Percentiles rank a stretch among this genome's conserved stretches.
Evolutionary conservation across 2,797 vertebrate genomes (phyloP).

Genomic region (Pygocentrus nattereri): DNA sequence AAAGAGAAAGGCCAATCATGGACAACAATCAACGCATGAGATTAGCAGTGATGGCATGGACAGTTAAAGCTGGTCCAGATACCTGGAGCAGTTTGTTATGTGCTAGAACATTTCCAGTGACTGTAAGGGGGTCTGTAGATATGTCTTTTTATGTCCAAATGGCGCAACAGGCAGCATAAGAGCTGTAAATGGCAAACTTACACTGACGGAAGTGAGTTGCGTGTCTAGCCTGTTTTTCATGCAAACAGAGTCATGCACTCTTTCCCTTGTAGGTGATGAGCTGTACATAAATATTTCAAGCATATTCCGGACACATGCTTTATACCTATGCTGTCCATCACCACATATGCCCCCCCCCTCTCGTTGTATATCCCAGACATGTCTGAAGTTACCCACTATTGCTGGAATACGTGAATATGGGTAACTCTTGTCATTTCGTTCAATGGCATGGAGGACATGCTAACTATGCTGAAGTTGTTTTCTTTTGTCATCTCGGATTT

Average conservation of each 20-base stretch:
- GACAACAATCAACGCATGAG: slow-evolving; percentile 27
- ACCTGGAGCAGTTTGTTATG: slow-evolving; percentile 25
- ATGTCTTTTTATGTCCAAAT: slow-evolving; percentile 36
- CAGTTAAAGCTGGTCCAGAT: slow-evolving; percentile 14
- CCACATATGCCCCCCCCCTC: slow-evolving; percentile 29
- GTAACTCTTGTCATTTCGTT: slow-evolving; percentile 60
- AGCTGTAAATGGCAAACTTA: slow-evolving; percentile 56
- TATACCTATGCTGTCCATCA: slow-evolving; percentile 40
- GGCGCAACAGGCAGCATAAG: slow-evolving; percentile 46
- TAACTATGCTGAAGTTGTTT: slow-evolving; percentile 50
- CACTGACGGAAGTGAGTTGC: slow-evolving; percentile 62
- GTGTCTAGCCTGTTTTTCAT: slow-evolving; percentile 56
- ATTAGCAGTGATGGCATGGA: slow-evolving; percentile 30
- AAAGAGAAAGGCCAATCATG: slow-evolving; percentile 37
- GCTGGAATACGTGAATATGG: slow-evolving; percentile 62
- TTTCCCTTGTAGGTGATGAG: slow-evolving; percentile 54
- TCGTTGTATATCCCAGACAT: slow-evolving; percentile 54
- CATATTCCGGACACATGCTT: slow-evolving; percentile 54
- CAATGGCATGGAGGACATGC: slow-evolving; percentile 11
- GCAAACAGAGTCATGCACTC: slow-evolving; percentile 59
- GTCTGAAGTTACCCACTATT: slow-evolving; percentile 57
- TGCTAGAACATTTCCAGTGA: slow-evolving; percentile 39
- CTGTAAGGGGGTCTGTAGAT: slow-evolving; percentile 52
- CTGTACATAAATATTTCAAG: slow-evolving; percentile 58
- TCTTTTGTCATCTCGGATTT: slow-evolving; percentile 59